These are phyloP conservation scores for Rhingia campestris DNA, from an alignment of 2,888 invertebrate genomes.

Conservation along the genomic window DNA sequence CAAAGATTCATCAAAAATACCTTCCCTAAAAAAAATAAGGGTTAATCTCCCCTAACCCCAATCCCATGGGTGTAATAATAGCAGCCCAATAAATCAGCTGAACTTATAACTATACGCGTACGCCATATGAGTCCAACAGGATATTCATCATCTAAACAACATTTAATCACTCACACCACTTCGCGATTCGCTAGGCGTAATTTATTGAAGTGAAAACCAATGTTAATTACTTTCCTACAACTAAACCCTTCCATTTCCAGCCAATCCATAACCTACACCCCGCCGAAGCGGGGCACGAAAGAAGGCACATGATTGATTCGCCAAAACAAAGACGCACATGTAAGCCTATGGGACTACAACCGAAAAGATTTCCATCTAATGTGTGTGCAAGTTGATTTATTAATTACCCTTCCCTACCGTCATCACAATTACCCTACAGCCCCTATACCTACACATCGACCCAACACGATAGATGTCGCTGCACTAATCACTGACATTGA, in stretches of 20 bases:
- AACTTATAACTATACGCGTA: neutral
- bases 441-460: neutral
- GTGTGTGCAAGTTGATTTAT: conserved; percentile 42
- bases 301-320: conserved; percentile 43
- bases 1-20: too few species aligned
- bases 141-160: conserved; percentile 31
- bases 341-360: conserved; percentile 2
- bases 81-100: conserved; percentile 30
- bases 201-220: conserved; percentile 28
- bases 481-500: conserved; percentile 57
- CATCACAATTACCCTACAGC: conserved; percentile 8
- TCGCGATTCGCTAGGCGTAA: neutral
- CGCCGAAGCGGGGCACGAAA: neutral
- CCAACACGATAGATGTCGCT: conserved; percentile 26
- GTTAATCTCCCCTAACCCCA: too few species aligned
- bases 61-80: too few species aligned
- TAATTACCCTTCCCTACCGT: conserved; percentile 34
- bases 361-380: conserved; percentile 28
- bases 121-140: conserved; percentile 24
- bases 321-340: conserved; percentile 1
- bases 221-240: conserved; percentile 39
- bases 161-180: conserved; percentile 11
- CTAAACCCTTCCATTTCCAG: conserved; percentile 23
- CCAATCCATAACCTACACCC: neutral
- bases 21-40: too few species aligned